Conservation (phyloP, 1,140 invertebrate species). For the Bombus waltoni region DNA sequence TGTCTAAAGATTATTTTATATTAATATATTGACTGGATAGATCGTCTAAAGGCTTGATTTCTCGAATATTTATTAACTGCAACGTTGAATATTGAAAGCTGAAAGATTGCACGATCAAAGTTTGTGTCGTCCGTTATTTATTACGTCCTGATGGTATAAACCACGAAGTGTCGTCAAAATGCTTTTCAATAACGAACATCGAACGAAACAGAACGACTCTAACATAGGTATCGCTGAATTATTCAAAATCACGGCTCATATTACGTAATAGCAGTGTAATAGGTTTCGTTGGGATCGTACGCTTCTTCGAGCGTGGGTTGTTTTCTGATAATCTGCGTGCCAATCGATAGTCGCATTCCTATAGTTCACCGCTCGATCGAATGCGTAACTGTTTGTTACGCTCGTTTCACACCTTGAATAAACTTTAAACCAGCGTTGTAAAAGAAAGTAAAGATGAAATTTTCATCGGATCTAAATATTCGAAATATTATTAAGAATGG, state of each 20-base stretch:
- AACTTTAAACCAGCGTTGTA: not conserved
- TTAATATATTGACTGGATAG: not conserved
- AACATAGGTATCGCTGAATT: constrained; percentile 12
- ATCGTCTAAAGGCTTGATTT: too few species aligned
- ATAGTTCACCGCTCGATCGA: constrained; percentile 21
- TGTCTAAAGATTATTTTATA: not conserved
- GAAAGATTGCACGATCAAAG: not conserved
- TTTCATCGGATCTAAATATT: too few species aligned
- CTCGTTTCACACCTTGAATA: not conserved
- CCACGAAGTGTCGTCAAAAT: not conserved
- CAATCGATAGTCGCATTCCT: constrained; percentile 56
- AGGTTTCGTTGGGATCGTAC: constrained; percentile 37
- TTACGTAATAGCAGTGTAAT: constrained; percentile 53
- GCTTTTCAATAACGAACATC: not conserved
- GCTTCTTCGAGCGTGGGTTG: constrained; percentile 23
- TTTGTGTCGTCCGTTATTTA: not conserved
- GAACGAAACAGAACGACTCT: not conserved
- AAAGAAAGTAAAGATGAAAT: not conserved
- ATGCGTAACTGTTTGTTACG: constrained; percentile 1
- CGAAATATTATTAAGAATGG: too few species aligned
- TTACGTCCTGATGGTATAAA: too few species aligned
- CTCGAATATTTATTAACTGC: not conserved
- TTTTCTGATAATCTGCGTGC: constrained; percentile 51
- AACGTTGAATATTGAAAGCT: not conserved
- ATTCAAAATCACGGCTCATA: constrained; percentile 39